Conservation (phyloP, 1,140 invertebrate genomes). For the Lucilia sericata region DNA sequence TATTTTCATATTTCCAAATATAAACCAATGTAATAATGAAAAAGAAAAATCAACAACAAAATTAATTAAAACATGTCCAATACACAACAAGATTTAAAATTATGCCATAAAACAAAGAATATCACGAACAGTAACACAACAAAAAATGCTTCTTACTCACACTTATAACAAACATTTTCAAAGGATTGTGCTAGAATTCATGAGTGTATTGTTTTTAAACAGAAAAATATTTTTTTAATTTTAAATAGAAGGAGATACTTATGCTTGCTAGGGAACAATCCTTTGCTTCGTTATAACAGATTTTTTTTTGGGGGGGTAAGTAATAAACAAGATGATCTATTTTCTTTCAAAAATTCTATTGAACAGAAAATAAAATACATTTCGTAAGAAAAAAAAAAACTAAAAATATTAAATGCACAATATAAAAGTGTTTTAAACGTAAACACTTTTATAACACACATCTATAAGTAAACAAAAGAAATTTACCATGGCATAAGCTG, state of each 20-base stretch:
- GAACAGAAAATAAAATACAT: background rate
- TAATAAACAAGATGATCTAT: background rate
- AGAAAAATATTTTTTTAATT: background rate
- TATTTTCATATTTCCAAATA: too few relatives aligned
- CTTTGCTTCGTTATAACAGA: background rate
- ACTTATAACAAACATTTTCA: background rate
- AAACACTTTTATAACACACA: background rate
- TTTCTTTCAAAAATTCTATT: background rate
- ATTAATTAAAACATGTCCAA: slow-evolving; percentile 27
- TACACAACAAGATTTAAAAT: slow-evolving; percentile 10
- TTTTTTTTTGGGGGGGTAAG: background rate
- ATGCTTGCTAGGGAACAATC: too few relatives aligned
- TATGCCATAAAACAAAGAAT: slow-evolving; percentile 13
- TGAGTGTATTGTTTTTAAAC: background rate
- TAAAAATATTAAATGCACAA: slow-evolving; percentile 13
- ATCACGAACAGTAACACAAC: background rate
- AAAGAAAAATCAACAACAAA: background rate
- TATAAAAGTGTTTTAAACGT: slow-evolving; percentile 10
- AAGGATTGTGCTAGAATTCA: background rate
- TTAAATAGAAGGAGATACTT: background rate
- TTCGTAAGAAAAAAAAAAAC: background rate
- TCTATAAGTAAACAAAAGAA: background rate
- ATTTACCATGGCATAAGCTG: too few relatives aligned
- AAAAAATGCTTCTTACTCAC: too few relatives aligned
- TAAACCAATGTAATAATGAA: too few relatives aligned